phyloP scores from a whole-genome alignment of 2,113 vertebrate species.

The Leucopternis melanops region DNA sequence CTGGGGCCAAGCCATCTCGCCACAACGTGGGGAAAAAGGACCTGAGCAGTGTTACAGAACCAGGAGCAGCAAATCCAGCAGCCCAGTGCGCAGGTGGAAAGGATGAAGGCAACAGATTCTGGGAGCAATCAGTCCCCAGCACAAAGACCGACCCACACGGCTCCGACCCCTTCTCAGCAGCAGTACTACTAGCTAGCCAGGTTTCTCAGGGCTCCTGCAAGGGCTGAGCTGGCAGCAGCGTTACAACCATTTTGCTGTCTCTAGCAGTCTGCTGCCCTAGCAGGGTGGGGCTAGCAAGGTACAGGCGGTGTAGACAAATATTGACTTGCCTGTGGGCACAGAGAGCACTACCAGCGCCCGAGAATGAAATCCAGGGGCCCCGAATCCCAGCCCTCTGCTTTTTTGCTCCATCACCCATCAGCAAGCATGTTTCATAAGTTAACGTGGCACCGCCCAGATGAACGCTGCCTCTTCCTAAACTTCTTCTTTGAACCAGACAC shows the following conservation, averaged over 20 bases:
- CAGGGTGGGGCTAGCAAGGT: background rate
- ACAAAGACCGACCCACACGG: background rate
- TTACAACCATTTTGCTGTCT: background rate
- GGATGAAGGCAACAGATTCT: background rate
- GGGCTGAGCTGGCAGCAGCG: background rate
- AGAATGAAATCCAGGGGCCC: background rate
- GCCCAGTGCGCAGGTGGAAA: background rate
- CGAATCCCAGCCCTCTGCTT: background rate
- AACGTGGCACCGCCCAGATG: rapidly evolving
- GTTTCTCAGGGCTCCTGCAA: background rate
- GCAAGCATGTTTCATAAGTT: rapidly evolving
- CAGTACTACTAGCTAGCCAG: background rate
- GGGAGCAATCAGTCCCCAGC: background rate
- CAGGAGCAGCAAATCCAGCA: background rate
- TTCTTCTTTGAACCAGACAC: background rate
- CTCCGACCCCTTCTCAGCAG: background rate
- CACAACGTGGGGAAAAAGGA: background rate
- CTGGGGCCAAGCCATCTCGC: background rate
- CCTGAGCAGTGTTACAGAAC: background rate
- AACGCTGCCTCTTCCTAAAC: background rate
- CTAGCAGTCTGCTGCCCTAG: background rate
- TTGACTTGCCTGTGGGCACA: background rate
- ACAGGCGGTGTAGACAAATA: background rate
- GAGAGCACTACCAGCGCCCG: background rate
- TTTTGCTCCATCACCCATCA: background rate